These are phyloP conservation scores for Camelus bactrianus DNA, from an alignment of 2,113 vertebrate genomes.

Conservation along the genomic window DNA sequence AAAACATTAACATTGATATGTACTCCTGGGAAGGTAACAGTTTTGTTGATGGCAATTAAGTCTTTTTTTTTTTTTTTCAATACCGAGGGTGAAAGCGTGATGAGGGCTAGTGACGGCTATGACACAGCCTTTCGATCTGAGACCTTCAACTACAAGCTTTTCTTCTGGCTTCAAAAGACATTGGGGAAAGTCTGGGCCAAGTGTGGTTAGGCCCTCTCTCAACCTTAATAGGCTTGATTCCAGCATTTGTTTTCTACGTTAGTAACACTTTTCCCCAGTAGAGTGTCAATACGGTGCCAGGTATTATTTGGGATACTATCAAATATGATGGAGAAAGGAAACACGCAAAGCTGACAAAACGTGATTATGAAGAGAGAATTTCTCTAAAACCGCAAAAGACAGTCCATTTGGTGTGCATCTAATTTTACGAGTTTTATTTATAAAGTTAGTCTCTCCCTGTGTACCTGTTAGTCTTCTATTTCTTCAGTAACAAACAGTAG, in stretches of 20 bases:
- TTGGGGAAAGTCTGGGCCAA: background rate
- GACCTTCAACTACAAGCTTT: background rate
- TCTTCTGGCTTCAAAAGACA: background rate
- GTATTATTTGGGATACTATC: background rate
- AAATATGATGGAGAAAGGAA: background rate
- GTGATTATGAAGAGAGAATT: background rate
- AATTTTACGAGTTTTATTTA: background rate
- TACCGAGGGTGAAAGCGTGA: background rate
- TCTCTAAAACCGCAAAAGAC: background rate
- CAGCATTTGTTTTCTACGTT: background rate
- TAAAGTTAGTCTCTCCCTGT: background rate
- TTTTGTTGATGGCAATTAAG: background rate
- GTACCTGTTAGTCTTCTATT: background rate
- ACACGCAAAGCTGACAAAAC: background rate
- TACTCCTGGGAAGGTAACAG: background rate
- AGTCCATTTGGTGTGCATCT: background rate
- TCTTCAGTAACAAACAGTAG: background rate
- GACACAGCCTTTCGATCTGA: background rate
- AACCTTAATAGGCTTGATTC: background rate
- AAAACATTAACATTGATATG: background rate
- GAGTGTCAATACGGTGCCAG: background rate
- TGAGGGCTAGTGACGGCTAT: background rate
- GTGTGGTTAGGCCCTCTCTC: background rate
- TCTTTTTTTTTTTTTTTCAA: background rate
- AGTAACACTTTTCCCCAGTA: background rate